A percentile compares a stretch with the other conserved stretches of the same genome.
Evolutionary conservation across 2,797 vertebrate species (phyloP).

Genomic region (Pangasius mekongensis): DNA sequence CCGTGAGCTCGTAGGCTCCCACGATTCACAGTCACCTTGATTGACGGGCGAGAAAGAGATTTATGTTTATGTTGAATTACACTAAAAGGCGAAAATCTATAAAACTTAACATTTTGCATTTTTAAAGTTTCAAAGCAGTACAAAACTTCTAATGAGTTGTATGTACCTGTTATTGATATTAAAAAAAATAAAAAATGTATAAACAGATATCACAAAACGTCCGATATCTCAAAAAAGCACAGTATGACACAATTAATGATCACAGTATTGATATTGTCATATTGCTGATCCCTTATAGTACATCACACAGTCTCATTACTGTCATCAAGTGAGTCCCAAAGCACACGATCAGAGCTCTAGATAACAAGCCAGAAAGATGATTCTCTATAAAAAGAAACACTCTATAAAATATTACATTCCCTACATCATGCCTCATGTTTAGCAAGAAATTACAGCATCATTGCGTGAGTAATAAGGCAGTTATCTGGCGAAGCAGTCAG

Average conservation of each 20-base stretch:
- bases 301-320: not conserved
- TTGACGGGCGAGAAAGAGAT: not conserved
- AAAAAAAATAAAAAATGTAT: not conserved
- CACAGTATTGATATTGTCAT: not conserved
- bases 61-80: not conserved
- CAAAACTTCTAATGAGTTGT: not conserved
- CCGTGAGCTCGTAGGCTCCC: not conserved
- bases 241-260: not conserved
- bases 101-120: not conserved
- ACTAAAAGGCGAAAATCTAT: not conserved
- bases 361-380: not conserved
- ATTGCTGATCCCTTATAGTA: not conserved
- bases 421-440: slow-evolving; percentile 27
- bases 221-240: not conserved
- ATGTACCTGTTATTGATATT: not conserved
- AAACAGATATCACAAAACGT: not conserved
- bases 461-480: slow-evolving; percentile 37
- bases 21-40: not conserved
- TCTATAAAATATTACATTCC: not conserved
- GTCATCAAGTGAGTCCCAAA: not conserved
- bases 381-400: not conserved
- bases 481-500: slow-evolving; percentile 22
- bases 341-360: not conserved
- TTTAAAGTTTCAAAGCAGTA: not conserved
- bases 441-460: slow-evolving; percentile 26